These are phyloP conservation scores for Drosophila teissieri DNA, from an alignment of 1,140 invertebrate genomes.

Conservation along the genomic window DNA sequence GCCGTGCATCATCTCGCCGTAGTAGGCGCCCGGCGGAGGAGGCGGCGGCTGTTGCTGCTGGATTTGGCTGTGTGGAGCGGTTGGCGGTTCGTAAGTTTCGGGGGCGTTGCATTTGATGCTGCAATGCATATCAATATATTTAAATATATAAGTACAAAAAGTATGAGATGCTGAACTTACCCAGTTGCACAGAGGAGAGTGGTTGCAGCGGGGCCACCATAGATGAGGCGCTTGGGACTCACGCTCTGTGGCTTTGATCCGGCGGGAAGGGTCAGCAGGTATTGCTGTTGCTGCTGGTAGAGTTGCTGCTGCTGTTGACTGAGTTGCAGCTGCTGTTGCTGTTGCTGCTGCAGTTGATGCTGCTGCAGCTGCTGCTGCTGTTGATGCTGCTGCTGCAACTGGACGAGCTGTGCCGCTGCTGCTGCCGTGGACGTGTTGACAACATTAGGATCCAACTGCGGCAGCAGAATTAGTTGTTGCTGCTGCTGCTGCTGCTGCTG, in stretches of 20 bases:
- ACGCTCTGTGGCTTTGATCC: conserved; percentile 67
- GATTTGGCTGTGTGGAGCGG: conserved; percentile 80
- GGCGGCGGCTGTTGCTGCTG: conserved; percentile 60
- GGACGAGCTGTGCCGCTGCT: conserved; percentile 70
- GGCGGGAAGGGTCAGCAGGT: conserved; percentile 64
- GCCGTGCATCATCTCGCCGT: conserved; percentile 78
- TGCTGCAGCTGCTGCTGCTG: conserved; percentile 65
- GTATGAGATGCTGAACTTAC: no score
- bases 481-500: conserved; percentile 60
- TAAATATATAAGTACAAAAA: no score
- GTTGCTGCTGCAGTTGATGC: conserved; percentile 53
- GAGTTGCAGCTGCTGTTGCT: conserved; percentile 20
- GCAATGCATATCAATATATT: no score
- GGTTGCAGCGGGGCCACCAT: conserved; percentile 32
- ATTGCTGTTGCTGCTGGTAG: conserved; percentile 67
- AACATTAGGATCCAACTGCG: conserved; percentile 74
- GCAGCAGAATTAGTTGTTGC: conserved; percentile 56
- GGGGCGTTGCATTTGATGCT: conserved; percentile 37
- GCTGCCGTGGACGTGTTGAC: conserved; percentile 83
- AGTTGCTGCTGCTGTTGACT: conserved; percentile 52
- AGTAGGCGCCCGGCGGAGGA: conserved; percentile 69
- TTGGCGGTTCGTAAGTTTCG: conserved; percentile 73
- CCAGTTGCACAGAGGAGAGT: no score
- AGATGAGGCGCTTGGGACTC: conserved; percentile 74
- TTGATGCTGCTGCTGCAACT: conserved; percentile 72